These are phyloP conservation scores for Rhipidura dahli DNA, from an alignment of 2,113 vertebrate genomes.

Conservation along the genomic window DNA sequence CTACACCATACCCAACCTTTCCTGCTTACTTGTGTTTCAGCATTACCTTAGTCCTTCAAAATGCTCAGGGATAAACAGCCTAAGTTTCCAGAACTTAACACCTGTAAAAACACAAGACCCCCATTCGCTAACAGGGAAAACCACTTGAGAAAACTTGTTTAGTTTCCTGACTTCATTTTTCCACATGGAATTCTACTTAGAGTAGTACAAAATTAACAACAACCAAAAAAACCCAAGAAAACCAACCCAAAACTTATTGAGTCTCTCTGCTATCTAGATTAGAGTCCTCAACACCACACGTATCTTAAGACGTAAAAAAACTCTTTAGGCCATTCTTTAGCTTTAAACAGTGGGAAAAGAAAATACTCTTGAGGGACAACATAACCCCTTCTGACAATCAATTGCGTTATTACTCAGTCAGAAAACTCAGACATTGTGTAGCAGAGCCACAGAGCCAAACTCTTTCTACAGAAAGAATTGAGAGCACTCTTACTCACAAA, in stretches of 20 bases:
- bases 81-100: accelerated
- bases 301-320: accelerated
- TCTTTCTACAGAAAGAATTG: accelerated
- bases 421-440: accelerated
- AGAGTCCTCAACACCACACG: accelerated
- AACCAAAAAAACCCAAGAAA: too few relatives aligned
- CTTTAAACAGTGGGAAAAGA: accelerated
- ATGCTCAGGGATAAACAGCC: accelerated
- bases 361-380: accelerated
- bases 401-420: background rate
- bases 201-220: accelerated
- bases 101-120: accelerated
- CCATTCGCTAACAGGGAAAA: accelerated
- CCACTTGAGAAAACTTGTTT: accelerated
- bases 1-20: background rate
- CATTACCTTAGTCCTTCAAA: background rate
- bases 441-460: accelerated
- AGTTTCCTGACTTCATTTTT: accelerated
- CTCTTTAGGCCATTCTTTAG: accelerated
- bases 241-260: accelerated
- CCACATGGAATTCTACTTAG: accelerated
- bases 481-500: accelerated
- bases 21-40: accelerated
- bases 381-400: accelerated
- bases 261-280: accelerated